These are phyloP conservation scores for Crematogaster levior DNA, from an alignment of 2,888 invertebrate species.

Conservation along the genomic window DNA sequence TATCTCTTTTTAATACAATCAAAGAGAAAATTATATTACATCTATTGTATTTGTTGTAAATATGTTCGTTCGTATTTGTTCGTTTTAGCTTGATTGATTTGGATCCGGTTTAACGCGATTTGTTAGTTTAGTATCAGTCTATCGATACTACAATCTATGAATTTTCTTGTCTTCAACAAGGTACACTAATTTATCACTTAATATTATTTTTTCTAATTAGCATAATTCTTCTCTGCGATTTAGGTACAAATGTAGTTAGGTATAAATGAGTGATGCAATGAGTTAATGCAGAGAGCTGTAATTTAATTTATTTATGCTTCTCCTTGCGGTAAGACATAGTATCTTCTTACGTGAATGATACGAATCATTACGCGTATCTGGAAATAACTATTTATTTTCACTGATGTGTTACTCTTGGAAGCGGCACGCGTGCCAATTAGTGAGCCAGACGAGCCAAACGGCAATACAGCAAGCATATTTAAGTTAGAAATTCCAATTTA, in stretches of 20 bases:
- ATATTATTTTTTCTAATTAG: neutral
- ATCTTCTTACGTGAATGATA: neutral
- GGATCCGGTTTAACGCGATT: neutral
- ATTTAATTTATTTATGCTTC: neutral
- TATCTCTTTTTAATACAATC: neutral
- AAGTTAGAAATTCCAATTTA: neutral
- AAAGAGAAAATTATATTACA: neutral
- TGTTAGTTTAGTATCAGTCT: neutral
- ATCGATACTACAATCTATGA: neutral
- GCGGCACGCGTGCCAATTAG: conserved; percentile 32
- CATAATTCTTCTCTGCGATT: neutral
- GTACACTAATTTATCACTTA: neutral
- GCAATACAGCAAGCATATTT: conserved; percentile 7
- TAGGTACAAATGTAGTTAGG: neutral
- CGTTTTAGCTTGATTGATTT: neutral
- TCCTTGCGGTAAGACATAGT: neutral
- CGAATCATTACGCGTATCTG: conserved; percentile 29
- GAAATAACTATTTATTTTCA: conserved; percentile 50
- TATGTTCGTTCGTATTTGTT: neutral
- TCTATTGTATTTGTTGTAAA: neutral
- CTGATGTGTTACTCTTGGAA: conserved; percentile 9
- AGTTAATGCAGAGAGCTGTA: neutral
- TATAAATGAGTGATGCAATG: neutral
- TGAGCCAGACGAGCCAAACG: neutral
- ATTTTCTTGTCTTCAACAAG: neutral